A percentile compares a stretch with the other conserved stretches of the same genome.
phyloP scores from a whole-genome alignment of 2,113 vertebrate genomes.

The Nettapus auritus region DNA sequence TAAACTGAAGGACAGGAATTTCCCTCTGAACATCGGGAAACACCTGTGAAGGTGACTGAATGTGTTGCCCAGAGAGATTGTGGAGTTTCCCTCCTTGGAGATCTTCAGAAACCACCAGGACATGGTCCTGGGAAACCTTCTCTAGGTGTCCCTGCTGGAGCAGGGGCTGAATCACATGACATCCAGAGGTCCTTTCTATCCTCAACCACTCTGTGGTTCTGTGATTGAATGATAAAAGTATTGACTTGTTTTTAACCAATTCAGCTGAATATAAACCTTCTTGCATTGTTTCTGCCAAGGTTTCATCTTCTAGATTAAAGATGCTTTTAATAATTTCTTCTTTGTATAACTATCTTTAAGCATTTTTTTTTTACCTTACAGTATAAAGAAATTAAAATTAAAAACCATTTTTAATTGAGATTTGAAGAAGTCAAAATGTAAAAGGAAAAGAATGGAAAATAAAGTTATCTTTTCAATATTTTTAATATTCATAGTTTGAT shows the following conservation, averaged over 20 bases:
- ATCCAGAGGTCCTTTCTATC: background rate
- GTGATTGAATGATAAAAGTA: background rate
- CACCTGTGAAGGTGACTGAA: background rate
- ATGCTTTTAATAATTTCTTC: background rate
- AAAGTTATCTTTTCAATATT: background rate
- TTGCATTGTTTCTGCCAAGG: accelerated
- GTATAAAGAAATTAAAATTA: background rate
- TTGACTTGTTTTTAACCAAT: background rate
- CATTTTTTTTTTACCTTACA: background rate
- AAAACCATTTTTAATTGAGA: background rate
- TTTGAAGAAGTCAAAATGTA: background rate
- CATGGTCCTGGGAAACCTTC: background rate
- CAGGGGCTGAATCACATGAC: background rate
- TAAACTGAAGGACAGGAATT: background rate
- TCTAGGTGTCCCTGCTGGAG: background rate
- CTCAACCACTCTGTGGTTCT: background rate
- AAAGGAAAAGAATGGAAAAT: background rate
- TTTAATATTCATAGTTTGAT: background rate
- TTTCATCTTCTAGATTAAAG: background rate
- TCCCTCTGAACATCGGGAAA: background rate
- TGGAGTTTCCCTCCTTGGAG: background rate
- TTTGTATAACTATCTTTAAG: background rate
- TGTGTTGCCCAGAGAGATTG: background rate
- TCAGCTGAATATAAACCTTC: background rate
- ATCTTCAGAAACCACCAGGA: background rate